Base-by-base conservation (phyloP, 2,888 invertebrate species). In the Trachelus stipa region DNA sequence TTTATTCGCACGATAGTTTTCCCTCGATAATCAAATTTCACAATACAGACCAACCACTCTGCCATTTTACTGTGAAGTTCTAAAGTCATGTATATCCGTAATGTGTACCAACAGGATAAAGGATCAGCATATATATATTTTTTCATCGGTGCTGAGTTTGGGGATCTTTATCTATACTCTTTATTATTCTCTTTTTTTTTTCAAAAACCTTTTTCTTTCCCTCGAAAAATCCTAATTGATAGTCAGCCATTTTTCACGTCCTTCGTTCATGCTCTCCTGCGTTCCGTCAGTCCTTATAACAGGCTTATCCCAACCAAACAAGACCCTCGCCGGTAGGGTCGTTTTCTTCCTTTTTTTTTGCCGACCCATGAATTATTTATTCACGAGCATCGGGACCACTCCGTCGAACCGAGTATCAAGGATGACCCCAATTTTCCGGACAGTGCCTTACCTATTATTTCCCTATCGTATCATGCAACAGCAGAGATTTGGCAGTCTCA, bases 351-450 rank as follows among this genome's bases (percentile, higher is more conserved):
- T 80, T 68, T 78, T 74, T 78, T 79, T 80, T 80, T 75, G 77
- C 78, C 79, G 37, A 77, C 81, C 81, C 80, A 86, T 86, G 87
- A 87, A 87, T 87, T 87, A 87, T 87, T 87, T 86, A 87, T 87
- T 81, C 83, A 69, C 77, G 73, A 81, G 83, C 75, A 82, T 40
- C 74, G 23, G 23, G 56, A 23, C 56, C 23, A 56, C 23, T 56
- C 40, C 40, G 15, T 40, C 56, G 56, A 23, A 56, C 23, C 9
- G 23, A 56, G 56, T 56, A 23, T 37, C 68, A 68, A 77, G 82
- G 80, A 81, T 80, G 79, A 81, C 76, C 80, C 78, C 80, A 82
- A 86, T 85, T 85, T 84, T 85, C 78, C 83, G 84, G 6, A 56
- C 56, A 23, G 23, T 56, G 56, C 56, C 15, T 15, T 56, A 56